Evolutionary conservation across 2,888 invertebrate species (phyloP).

Genomic region (Pterobdella sp.): DNA sequence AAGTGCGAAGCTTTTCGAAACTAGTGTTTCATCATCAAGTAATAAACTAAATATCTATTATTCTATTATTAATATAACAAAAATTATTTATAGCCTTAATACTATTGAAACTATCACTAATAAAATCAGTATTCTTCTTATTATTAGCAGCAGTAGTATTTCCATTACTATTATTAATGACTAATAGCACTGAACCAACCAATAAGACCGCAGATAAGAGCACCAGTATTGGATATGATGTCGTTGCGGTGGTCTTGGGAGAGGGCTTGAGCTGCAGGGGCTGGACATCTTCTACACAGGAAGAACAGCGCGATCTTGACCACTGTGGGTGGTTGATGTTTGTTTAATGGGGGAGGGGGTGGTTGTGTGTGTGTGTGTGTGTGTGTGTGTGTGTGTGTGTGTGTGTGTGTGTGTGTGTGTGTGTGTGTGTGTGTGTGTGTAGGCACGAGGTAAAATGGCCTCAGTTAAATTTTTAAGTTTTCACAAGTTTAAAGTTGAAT

Average conservation of each 20-base stretch:
- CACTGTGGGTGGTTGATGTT: constrained; percentile 43
- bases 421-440: too few species aligned
- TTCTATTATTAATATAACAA: too few species aligned
- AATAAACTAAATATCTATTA: too few species aligned
- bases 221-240: constrained; percentile 52
- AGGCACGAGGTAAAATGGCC: too few species aligned
- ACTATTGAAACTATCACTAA: too few species aligned
- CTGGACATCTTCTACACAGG: constrained; percentile 42
- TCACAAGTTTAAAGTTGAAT: too few species aligned
- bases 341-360: constrained; percentile 2
- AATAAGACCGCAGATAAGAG: constrained; percentile 52
- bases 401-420: background rate
- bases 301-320: constrained; percentile 46
- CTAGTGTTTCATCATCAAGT: too few species aligned
- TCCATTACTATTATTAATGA: too few species aligned
- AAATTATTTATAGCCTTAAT: too few species aligned
- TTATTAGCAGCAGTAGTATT: too few species aligned
- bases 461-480: background rate
- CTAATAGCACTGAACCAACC: constrained; percentile 39
- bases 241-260: constrained; percentile 55
- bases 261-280: constrained; percentile 49
- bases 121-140: too few species aligned
- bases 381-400: background rate
- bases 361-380: constrained; percentile 3
- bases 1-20: too few species aligned